Evolutionary conservation across 2,113 vertebrate species (phyloP).

Genomic region (Cyrtonyx montezumae): DNA sequence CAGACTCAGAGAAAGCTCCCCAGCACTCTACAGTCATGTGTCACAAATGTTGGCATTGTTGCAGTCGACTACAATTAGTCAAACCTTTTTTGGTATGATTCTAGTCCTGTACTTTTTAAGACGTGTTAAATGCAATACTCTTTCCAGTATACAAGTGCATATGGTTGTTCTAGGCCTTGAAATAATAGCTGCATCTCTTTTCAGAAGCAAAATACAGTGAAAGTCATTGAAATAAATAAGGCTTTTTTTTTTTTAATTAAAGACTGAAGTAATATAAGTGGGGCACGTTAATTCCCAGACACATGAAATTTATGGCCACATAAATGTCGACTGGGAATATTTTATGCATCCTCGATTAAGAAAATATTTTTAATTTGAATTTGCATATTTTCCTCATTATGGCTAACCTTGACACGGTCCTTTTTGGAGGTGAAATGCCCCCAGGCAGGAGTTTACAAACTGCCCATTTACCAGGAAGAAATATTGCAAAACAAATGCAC

Average conservation of each 20-base stretch:
- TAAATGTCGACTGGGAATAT: slow-evolving; percentile 69
- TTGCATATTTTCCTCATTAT: slow-evolving; percentile 74
- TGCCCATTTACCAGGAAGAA: slow-evolving; percentile 31
- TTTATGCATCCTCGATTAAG: slow-evolving; percentile 72
- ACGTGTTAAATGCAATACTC: background rate
- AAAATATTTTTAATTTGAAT: slow-evolving; percentile 76
- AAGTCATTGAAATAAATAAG: slow-evolving; percentile 66
- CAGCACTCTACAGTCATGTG: background rate
- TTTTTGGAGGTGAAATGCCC: slow-evolving; percentile 52
- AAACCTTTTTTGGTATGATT: background rate
- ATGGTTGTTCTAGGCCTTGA: background rate
- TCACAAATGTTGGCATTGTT: background rate
- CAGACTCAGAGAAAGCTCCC: background rate
- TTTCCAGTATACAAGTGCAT: background rate
- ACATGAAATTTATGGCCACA: slow-evolving; percentile 69
- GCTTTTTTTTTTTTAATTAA: slow-evolving; percentile 47
- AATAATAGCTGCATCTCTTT: slow-evolving; percentile 12
- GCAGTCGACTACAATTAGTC: background rate
- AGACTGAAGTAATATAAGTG: slow-evolving; percentile 68
- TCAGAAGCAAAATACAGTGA: slow-evolving; percentile 5
- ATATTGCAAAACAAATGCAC: background rate
- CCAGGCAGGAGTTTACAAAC: slow-evolving; percentile 40
- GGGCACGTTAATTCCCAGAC: slow-evolving; percentile 67
- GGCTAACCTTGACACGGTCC: slow-evolving; percentile 68
- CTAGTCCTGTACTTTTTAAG: background rate